phyloP scores from a whole-genome alignment of 2,888 invertebrate species.

The Xestia sexstrigata region DNA sequence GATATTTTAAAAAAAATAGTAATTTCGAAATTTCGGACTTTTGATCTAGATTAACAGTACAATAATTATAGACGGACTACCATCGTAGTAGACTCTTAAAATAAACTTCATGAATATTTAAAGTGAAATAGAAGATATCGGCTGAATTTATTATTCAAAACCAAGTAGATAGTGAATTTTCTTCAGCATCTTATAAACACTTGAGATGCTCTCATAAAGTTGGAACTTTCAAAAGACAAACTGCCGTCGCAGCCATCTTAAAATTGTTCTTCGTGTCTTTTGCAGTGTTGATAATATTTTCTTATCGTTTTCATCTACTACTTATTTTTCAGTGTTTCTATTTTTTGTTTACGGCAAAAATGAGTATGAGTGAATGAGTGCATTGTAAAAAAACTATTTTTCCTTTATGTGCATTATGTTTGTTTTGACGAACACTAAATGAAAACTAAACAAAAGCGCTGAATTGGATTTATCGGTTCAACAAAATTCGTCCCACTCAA shows the following conservation, averaged over 20 bases:
- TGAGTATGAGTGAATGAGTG: too few relatives aligned
- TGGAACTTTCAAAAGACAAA: slow-evolving; percentile 36
- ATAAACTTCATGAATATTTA: background rate
- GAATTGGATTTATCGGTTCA: background rate
- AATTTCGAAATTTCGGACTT: background rate
- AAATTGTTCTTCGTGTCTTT: slow-evolving; percentile 26
- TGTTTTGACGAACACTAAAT: background rate
- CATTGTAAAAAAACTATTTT: too few relatives aligned
- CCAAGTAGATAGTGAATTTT: slow-evolving; percentile 3
- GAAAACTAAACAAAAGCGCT: background rate
- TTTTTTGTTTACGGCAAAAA: background rate
- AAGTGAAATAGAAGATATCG: background rate
- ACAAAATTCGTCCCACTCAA: background rate
- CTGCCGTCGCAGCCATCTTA: slow-evolving; percentile 20
- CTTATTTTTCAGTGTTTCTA: background rate
- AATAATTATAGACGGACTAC: background rate
- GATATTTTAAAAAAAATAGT: too few relatives aligned
- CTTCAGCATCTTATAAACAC: slow-evolving; percentile 21
- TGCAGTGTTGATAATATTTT: slow-evolving; percentile 16
- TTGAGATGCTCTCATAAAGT: slow-evolving; percentile 33
- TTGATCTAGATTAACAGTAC: background rate
- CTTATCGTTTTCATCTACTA: background rate
- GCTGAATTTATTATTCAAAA: slow-evolving; percentile 18
- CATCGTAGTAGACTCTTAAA: background rate
- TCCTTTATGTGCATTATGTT: background rate